A percentile compares a stretch with the other conserved stretches of the same genome.
These are phyloP conservation scores for Paramormyrops hopkinsi DNA, from an alignment of 2,797 vertebrate genomes.

Conservation along the genomic window DNA sequence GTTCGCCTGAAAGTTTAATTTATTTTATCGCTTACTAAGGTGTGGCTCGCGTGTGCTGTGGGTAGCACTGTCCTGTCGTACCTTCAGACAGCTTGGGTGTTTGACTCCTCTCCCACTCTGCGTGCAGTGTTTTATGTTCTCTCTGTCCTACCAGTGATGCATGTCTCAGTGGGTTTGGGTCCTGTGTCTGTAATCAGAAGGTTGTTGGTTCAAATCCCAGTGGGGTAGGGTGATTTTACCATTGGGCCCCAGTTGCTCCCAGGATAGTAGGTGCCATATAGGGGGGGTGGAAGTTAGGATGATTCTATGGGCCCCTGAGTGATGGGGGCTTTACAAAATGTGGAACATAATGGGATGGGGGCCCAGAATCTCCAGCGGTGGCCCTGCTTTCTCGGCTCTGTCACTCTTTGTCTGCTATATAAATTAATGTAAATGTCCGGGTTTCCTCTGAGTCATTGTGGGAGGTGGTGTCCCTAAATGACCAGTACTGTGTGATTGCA, in stretches of 20 bases:
- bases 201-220: not conserved
- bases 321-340: not conserved
- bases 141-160: not conserved
- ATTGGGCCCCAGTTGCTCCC: not conserved
- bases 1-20: constrained; percentile 12
- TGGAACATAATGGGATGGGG: not conserved
- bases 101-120: not conserved
- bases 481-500: not conserved
- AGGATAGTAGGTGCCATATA: not conserved
- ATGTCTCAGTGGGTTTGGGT: not conserved
- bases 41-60: not conserved
- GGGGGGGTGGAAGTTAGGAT: not conserved
- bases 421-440: not conserved
- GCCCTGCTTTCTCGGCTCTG: not conserved
- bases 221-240: not conserved
- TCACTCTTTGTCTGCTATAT: not conserved
- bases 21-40: not conserved
- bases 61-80: not conserved
- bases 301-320: not conserved
- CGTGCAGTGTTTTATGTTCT: not conserved
- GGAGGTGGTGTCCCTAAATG: not conserved
- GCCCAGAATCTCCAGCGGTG: not conserved
- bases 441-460: not conserved
- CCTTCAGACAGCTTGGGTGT: not conserved
- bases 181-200: not conserved